These are phyloP conservation scores for Acromyrmex heyeri DNA, from an alignment of 1,140 invertebrate genomes.

Conservation along the genomic window DNA sequence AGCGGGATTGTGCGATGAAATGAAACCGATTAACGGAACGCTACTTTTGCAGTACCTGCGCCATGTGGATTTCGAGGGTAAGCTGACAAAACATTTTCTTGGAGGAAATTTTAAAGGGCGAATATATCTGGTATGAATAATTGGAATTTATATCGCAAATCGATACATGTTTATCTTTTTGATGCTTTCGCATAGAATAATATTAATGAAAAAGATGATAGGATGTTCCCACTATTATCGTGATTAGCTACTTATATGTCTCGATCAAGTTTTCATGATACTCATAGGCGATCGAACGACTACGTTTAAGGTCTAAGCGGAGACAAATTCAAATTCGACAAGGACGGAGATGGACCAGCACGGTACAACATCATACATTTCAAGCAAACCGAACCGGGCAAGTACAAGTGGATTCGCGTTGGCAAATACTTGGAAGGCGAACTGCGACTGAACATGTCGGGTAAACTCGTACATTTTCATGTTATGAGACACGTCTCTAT, in stretches of 20 bases:
- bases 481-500: neutral
- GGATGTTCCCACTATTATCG: neutral
- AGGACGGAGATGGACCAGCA: slow-evolving; percentile 96
- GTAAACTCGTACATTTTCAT: slow-evolving; percentile 85
- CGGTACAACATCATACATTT: slow-evolving; percentile 98
- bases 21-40: slow-evolving; percentile 95
- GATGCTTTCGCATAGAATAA: neutral
- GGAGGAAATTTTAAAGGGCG: slow-evolving; percentile 2
- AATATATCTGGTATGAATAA: neutral
- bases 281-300: slow-evolving; percentile 33
- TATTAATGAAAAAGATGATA: neutral
- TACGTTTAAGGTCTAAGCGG: slow-evolving; percentile 91
- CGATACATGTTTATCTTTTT: neutral
- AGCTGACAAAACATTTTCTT: slow-evolving; percentile 71
- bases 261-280: slow-evolving; percentile 56
- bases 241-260: slow-evolving; percentile 37
- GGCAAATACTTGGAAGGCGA: slow-evolving; percentile 94
- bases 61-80: slow-evolving; percentile 94
- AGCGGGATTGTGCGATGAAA: slow-evolving; percentile 93
- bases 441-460: slow-evolving; percentile 92
- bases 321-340: slow-evolving; percentile 96
- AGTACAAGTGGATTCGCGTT: slow-evolving; percentile 95
- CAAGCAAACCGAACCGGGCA: slow-evolving; percentile 91
- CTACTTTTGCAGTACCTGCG: slow-evolving; percentile 93
- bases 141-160: slow-evolving; percentile 74